Evolutionary conservation across 2,797 vertebrate genomes (phyloP).

Genomic region (Serranus cabrilla): DNA sequence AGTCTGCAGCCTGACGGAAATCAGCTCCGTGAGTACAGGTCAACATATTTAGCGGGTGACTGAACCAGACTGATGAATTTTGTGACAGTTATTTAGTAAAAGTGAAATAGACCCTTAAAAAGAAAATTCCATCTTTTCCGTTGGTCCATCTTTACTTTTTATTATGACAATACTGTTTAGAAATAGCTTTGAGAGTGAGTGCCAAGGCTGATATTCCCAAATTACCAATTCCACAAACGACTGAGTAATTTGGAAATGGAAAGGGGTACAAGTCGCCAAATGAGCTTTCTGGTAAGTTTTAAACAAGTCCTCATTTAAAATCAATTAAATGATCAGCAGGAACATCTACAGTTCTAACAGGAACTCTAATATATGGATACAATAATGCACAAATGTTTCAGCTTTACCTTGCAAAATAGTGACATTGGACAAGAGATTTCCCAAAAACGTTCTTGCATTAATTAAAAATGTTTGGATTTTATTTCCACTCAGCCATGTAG

Average conservation of each 20-base stretch:
- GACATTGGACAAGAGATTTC: neutral
- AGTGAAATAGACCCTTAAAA: conserved; percentile 37
- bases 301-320: neutral
- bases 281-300: neutral
- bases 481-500: neutral
- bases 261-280: neutral
- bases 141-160: conserved; percentile 1
- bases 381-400: neutral
- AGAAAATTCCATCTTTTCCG: conserved; percentile 30
- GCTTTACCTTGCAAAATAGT: neutral
- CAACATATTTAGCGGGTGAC: conserved; percentile 47
- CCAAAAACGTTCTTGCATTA: neutral
- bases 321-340: neutral
- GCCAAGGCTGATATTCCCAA: neutral
- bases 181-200: neutral
- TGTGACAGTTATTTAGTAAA: conserved; percentile 43
- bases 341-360: too few relatives aligned
- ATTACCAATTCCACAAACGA: neutral
- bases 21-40: conserved; percentile 37
- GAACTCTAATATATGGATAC: neutral
- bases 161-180: neutral
- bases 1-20: conserved; percentile 38
- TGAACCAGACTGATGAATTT: conserved; percentile 45
- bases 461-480: neutral
- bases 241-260: neutral